These are phyloP conservation scores for Gymnosoma rotundatum DNA, from an alignment of 2,888 invertebrate genomes.

Conservation along the genomic window DNA sequence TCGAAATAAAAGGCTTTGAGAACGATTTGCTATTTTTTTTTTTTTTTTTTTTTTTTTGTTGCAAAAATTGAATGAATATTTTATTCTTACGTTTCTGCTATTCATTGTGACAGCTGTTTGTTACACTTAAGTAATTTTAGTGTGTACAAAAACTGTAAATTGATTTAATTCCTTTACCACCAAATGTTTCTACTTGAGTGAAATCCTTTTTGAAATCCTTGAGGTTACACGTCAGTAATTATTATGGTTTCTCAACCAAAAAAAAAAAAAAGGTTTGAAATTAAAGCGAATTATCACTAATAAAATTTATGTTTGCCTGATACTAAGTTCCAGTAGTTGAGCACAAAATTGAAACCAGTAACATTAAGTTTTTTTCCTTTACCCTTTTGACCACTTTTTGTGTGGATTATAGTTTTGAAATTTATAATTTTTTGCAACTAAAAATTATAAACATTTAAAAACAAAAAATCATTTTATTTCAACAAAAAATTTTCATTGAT, in stretches of 20 bases:
- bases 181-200: constrained; percentile 45
- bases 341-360: not conserved
- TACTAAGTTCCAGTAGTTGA: constrained; percentile 42
- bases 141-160: not conserved
- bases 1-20: too few species aligned
- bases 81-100: not conserved
- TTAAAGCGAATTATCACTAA: not conserved
- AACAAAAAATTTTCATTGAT: too few species aligned
- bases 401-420: too few species aligned
- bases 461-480: too few species aligned
- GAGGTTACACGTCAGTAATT: constrained; percentile 32
- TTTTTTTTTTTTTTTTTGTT: too few species aligned
- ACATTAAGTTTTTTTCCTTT: too few species aligned
- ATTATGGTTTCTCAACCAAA: not conserved
- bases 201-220: constrained; percentile 33
- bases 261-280: not conserved
- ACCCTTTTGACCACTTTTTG: too few species aligned
- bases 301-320: constrained; percentile 37
- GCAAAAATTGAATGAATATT: not conserved
- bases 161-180: not conserved
- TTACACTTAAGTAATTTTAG: constrained; percentile 33
- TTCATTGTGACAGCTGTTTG: constrained; percentile 13
- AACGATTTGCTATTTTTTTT: not conserved
- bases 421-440: too few species aligned
- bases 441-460: too few species aligned